Base-by-base conservation (phyloP, 2,888 invertebrate genomes). In the Temnothorax ravouxi region DNA sequence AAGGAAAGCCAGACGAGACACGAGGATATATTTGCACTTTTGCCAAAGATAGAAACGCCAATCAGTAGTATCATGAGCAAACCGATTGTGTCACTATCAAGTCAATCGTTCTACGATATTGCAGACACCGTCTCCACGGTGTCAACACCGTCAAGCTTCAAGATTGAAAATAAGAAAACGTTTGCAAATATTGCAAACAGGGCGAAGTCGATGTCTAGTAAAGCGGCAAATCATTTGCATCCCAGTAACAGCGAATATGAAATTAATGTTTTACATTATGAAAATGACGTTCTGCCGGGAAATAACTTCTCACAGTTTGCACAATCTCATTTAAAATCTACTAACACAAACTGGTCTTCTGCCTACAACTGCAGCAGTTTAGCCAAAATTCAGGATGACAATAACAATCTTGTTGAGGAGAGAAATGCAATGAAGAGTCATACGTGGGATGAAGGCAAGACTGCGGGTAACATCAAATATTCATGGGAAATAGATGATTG, bases 201-300 rank as follows among this genome's bases (percentile, higher is more conserved):
- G 3, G 5, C 15, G 6, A 59, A 25, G 2, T 47, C 18, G 21
- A 0, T 56, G 25, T 21, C 44, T 34, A 25, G 8, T 21, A 18
- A 13, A 13, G 15, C 18, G 0, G 50, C 25, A 0, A 47, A 69
- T 18, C 59, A 71, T 34, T 71, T 61, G 21, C 47, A 61, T 21
- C 9, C 59, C 2, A 69, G 11, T 8, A 59, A 47, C 29, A 80
- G 79, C 0, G 79, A 80, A 71, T 61, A 59, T 47, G 71, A 80
- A 38, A 61, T 80, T 18, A 80, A 71, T 50, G 79, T 80, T 6
- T 80, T 80, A n/a, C 79, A 80, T 67, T 80, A 80, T 21, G 79
- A 69, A 9, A 69, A 69, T 34, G 59, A 80, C 15, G 25, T 25
- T 50, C 3, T 13, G 11, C 1, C 38, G 5, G 47, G 25, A 25